These are phyloP conservation scores for Muraenolepis orangiensis DNA, from an alignment of 2,797 vertebrate genomes.

Conservation along the genomic window DNA sequence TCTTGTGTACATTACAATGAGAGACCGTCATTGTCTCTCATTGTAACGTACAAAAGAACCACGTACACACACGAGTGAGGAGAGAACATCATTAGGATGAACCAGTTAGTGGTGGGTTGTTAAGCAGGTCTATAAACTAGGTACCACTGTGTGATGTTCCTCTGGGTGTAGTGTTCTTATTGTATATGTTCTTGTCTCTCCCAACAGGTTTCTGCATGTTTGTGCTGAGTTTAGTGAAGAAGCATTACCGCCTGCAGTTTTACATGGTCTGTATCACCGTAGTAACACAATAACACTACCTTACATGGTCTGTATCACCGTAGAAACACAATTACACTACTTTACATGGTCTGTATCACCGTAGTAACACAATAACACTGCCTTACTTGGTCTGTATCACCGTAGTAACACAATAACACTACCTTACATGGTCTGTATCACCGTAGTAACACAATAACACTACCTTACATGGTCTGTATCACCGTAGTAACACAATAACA, in stretches of 20 bases:
- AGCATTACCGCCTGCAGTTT: constrained; percentile 98
- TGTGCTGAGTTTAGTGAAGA: constrained; percentile 99
- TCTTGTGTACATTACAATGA: too few relatives aligned
- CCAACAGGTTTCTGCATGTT: constrained; percentile 99
- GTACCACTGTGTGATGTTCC: too few relatives aligned
- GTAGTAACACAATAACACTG: background rate
- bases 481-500: constrained; percentile 62
- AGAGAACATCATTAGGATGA: too few relatives aligned
- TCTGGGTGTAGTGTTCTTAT: background rate
- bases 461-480: constrained; percentile 94
- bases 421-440: constrained; percentile 95
- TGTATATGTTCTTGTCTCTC: constrained; percentile 74
- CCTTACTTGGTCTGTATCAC: background rate
- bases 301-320: background rate
- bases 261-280: constrained; percentile 94
- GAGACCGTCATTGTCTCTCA: too few relatives aligned
- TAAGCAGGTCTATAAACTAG: background rate
- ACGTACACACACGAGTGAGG: too few relatives aligned
- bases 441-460: constrained; percentile 61
- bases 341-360: background rate
- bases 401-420: constrained; percentile 41
- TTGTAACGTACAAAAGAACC: background rate
- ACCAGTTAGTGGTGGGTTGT: background rate
- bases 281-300: constrained; percentile 57
- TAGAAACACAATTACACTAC: too few relatives aligned